Base-by-base conservation (phyloP, 2,888 invertebrate species). In the Lithodes maja region DNA sequence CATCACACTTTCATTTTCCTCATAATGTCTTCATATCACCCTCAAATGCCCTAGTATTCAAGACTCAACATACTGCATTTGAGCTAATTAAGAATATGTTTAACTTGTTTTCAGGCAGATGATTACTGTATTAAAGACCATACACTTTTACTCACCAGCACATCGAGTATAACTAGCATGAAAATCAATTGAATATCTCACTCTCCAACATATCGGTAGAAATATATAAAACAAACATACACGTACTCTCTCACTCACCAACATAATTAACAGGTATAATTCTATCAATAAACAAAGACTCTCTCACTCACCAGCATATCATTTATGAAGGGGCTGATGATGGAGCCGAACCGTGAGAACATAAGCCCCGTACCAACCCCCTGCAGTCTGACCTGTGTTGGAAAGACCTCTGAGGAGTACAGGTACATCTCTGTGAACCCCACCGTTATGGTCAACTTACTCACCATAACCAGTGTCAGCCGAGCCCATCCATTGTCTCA, bases 371-470 rank as follows among this genome's bases (percentile, higher is more conserved):
- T 81, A 3, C 87, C 87, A 1, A 87, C 49, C n/a, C 83, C 87
- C n/a, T 77, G 78, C 53, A 55, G n/a, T 15, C 87, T 55, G 15
- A 84, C 83, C 50, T 83, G 77, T 17, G 87, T 87, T 0, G 87
- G 87, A n/a, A 83, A 82, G 9, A 87, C 68, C 17, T 87, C 87
- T 17, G 74, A n/a, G 68, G 68, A 2, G 80, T 83, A 33, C 33
- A 33, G 33, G 33, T 33, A 33, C 33, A 33, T 33, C 33, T 33
- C 33, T 33, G 33, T 33, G 74, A 80, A 83, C 3, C 78, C 82
- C 50, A 75, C 81, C 74, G 61, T 52, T 50, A 87, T 83, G 61
- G 81, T 9, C 9, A 86, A 17, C 77, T 86, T 86, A n/a, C 86
- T 82, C 9, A 75, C 50, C 86, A 86, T 77, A 15, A 83, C 74